phyloP scores from a whole-genome alignment of 2,113 vertebrate genomes.

The Plestiodon gilberti region DNA sequence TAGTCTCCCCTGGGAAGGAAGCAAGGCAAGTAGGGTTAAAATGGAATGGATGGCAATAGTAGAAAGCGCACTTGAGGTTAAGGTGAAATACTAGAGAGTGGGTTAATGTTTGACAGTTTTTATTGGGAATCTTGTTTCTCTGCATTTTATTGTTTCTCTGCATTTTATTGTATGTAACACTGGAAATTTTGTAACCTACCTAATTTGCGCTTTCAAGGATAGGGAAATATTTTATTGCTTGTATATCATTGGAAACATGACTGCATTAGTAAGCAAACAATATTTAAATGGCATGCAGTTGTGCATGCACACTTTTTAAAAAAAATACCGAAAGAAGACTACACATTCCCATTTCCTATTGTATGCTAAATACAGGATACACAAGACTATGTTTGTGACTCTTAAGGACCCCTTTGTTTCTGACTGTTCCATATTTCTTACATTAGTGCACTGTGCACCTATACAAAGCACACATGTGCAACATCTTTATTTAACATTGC shows the following conservation, averaged over 20 bases:
- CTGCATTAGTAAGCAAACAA: not conserved
- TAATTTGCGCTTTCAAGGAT: not conserved
- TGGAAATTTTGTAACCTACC: not conserved
- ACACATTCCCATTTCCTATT: not conserved
- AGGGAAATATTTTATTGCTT: not conserved
- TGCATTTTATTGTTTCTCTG: not conserved
- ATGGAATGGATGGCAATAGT: not conserved
- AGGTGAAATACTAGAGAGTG: not conserved
- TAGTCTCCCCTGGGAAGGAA: not conserved
- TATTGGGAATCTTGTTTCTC: not conserved
- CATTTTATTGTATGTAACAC: not conserved
- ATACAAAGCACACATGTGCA: slow-evolving; percentile 44
- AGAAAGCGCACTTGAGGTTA: not conserved
- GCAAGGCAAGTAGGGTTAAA: not conserved
- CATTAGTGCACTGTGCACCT: slow-evolving; percentile 27
- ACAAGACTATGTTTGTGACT: slow-evolving; percentile 1
- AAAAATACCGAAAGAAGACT: not conserved
- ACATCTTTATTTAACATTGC: slow-evolving; percentile 63
- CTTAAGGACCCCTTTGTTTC: slow-evolving; percentile 28
- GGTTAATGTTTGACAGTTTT: not conserved
- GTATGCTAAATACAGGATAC: not conserved
- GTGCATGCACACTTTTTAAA: not conserved
- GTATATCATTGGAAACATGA: not conserved
- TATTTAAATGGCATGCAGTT: not conserved
- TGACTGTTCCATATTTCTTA: slow-evolving; percentile 22